A percentile compares a stretch with the other conserved stretches of the same genome.
These are phyloP conservation scores for Colletes gigas DNA, from an alignment of 1,140 invertebrate genomes.

Conservation along the genomic window DNA sequence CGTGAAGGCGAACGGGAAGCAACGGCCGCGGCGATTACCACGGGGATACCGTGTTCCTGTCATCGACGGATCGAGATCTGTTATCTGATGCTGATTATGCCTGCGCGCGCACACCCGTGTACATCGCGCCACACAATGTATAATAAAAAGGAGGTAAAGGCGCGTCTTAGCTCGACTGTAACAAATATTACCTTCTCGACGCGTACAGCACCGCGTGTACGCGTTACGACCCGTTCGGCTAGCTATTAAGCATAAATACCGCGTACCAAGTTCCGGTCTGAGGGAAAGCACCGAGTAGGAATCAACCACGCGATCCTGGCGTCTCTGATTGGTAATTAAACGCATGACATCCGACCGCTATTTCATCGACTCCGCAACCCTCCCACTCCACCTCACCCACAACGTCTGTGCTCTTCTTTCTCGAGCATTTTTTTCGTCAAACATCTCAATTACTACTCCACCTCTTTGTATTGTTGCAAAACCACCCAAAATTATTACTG, in stretches of 20 bases:
- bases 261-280: conserved; percentile 52
- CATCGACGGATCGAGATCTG: conserved; percentile 68
- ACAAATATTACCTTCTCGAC: conserved; percentile 54
- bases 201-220: conserved; percentile 25
- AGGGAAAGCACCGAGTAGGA: conserved; percentile 25
- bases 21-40: conserved; percentile 59
- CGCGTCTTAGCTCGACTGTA: conserved; percentile 46
- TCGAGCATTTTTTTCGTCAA: too few relatives aligned
- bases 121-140: conserved; percentile 28
- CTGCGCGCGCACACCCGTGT: conserved; percentile 37
- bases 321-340: conserved; percentile 71
- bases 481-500: too few relatives aligned
- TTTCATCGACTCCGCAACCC: conserved; percentile 34
- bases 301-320: conserved; percentile 65
- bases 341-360: conserved; percentile 64
- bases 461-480: too few relatives aligned
- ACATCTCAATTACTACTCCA: too few relatives aligned
- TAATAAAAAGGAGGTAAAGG: conserved; percentile 59
- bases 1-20: conserved; percentile 62
- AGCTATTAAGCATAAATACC: conserved; percentile 43
- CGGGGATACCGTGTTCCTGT: conserved; percentile 64
- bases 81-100: conserved; percentile 69
- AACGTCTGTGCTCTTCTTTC: too few relatives aligned
- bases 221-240: conserved; percentile 30
- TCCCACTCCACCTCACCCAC: background rate